Percentiles rank a stretch among this genome's conserved stretches.
Evolutionary conservation across 1,140 invertebrate species (phyloP).

Genomic region (Dendroctonus valens): DNA sequence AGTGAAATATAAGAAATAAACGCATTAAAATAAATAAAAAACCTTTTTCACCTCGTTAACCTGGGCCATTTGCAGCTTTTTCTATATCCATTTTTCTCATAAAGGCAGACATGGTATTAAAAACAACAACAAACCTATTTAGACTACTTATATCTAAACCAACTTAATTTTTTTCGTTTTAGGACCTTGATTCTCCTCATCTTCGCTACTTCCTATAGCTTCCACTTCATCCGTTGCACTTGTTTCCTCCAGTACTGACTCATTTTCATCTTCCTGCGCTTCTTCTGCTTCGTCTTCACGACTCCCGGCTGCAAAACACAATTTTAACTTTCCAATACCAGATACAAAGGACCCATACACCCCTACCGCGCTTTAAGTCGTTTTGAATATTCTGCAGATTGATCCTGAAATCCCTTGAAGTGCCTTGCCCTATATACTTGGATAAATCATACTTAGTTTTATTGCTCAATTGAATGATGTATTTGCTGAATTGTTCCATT

Average conservation of each 20-base stretch:
- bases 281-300: neutral
- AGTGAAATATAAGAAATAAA: too few species aligned
- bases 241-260: neutral
- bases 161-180: too few species aligned
- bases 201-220: slow-evolving; percentile 8
- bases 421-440: slow-evolving; percentile 56
- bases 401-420: slow-evolving; percentile 59
- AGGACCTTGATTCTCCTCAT: slow-evolving; percentile 7
- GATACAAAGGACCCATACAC: slow-evolving; percentile 2
- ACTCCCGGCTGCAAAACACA: too few species aligned
- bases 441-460: slow-evolving; percentile 57
- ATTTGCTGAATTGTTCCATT: slow-evolving; percentile 62
- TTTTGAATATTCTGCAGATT: slow-evolving; percentile 20
- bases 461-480: slow-evolving; percentile 57
- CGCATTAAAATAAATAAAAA: too few species aligned
- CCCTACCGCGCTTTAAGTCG: slow-evolving; percentile 8
- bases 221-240: neutral
- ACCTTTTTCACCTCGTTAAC: too few species aligned
- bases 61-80: too few species aligned
- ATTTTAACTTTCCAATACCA: neutral
- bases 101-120: too few species aligned
- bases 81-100: too few species aligned
- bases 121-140: too few species aligned
- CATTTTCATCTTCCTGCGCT: slow-evolving; percentile 7
- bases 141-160: too few species aligned